Evolutionary conservation across 2,888 invertebrate genomes (phyloP).

Genomic region (Oscheius sp.): DNA sequence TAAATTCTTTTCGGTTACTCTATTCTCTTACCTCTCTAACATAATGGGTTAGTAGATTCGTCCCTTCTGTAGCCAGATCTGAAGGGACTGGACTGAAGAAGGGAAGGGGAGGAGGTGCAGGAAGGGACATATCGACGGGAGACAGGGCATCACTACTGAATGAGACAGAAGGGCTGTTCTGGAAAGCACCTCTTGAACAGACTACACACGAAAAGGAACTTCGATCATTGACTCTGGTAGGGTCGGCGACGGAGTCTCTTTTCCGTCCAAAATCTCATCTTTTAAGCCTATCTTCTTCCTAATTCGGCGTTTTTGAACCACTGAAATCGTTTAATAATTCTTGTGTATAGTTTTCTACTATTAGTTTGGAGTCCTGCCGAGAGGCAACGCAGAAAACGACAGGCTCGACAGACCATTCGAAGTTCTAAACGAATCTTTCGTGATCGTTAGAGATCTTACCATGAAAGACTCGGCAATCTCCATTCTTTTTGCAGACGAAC

Average conservation of each 20-base stretch:
- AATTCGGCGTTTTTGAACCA: slow-evolving; percentile 34
- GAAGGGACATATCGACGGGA: slow-evolving; percentile 3
- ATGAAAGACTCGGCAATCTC: slow-evolving; percentile 53
- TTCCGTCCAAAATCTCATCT: slow-evolving; percentile 17
- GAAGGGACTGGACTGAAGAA: background rate
- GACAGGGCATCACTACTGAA: slow-evolving; percentile 14
- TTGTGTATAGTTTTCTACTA: slow-evolving; percentile 38
- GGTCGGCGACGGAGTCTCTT: slow-evolving; percentile 14
- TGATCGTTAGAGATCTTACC: slow-evolving; percentile 37
- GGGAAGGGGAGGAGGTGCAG: slow-evolving; percentile 17
- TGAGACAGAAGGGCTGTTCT: slow-evolving; percentile 18
- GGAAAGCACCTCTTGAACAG: background rate
- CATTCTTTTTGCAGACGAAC: slow-evolving; percentile 56
- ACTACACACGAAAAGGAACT: background rate
- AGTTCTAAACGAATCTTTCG: slow-evolving; percentile 43
- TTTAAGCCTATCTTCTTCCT: background rate
- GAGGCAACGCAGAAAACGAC: slow-evolving; percentile 59
- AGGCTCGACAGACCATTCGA: slow-evolving; percentile 62
- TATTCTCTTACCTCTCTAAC: slow-evolving; percentile 39
- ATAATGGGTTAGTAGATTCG: slow-evolving; percentile 43
- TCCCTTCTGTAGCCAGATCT: slow-evolving; percentile 41
- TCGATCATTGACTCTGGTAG: background rate
- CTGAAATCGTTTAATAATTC: background rate
- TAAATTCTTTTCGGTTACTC: background rate
- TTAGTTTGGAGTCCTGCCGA: slow-evolving; percentile 57